Evolutionary conservation across 1,140 invertebrate genomes (phyloP).

Genomic region (Ladona fulva): DNA sequence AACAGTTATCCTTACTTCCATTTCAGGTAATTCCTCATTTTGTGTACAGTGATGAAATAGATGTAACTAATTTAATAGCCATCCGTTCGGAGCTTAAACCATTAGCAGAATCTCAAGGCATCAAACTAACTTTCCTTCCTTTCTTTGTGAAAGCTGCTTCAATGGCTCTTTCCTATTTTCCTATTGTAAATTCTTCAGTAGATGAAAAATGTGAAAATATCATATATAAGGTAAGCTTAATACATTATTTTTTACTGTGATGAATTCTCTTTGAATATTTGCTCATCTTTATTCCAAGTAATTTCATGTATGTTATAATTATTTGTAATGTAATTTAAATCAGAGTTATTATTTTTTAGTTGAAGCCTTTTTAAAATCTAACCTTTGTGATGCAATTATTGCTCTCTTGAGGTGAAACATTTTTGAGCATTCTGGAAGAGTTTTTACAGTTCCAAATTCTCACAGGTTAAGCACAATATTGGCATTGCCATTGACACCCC

Average conservation of each 20-base stretch:
- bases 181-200: slow-evolving; percentile 82
- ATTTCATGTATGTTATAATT: no score
- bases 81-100: slow-evolving; percentile 60
- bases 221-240: slow-evolving; percentile 60
- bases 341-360: no score
- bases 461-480: slow-evolving; percentile 79
- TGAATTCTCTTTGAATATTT: no score
- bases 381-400: no score
- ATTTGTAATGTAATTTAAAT: no score
- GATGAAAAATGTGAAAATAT: slow-evolving; percentile 75
- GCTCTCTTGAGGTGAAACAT: no score
- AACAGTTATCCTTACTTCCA: no score
- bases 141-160: slow-evolving; percentile 95
- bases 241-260: no score
- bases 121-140: slow-evolving; percentile 90
- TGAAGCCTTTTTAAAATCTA: no score
- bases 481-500: slow-evolving; percentile 95
- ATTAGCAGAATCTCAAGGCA: slow-evolving; percentile 43
- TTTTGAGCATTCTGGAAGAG: no score
- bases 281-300: no score
- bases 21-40: slow-evolving; percentile 78
- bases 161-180: slow-evolving; percentile 67
- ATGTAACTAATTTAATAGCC: slow-evolving; percentile 67
- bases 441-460: no score
- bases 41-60: slow-evolving; percentile 78